A percentile compares a stretch with the other conserved stretches of the same genome.
These are phyloP conservation scores for Pseudolaguvia tuberculata DNA, from an alignment of 2,113 vertebrate genomes.

Conservation along the genomic window DNA sequence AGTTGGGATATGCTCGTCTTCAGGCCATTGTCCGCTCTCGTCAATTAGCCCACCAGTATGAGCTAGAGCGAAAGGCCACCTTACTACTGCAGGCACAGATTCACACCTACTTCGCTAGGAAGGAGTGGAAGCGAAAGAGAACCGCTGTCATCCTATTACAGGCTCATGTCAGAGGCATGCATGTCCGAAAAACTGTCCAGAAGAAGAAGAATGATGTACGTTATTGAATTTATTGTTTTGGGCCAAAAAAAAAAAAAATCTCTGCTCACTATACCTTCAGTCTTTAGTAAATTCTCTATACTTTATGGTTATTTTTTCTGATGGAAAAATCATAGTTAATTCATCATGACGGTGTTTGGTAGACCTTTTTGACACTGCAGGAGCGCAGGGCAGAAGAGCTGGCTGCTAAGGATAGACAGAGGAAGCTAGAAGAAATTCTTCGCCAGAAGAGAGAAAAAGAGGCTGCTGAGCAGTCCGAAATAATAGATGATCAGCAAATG, in stretches of 20 bases:
- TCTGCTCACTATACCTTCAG: not conserved
- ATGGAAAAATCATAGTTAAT: not conserved
- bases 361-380: slow-evolving; percentile 66
- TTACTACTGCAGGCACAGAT: slow-evolving; percentile 72
- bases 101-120: slow-evolving; percentile 75
- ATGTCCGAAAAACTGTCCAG: slow-evolving; percentile 65
- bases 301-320: not conserved
- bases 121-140: slow-evolving; percentile 66
- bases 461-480: slow-evolving; percentile 45
- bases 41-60: slow-evolving; percentile 69
- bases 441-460: slow-evolving; percentile 61
- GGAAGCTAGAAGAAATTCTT: slow-evolving; percentile 52
- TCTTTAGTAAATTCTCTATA: not conserved
- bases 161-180: slow-evolving; percentile 76
- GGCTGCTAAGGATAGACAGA: slow-evolving; percentile 55
- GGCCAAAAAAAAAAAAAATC: no score
- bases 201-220: slow-evolving; percentile 69
- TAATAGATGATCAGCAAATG: slow-evolving; percentile 77
- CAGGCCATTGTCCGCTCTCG: slow-evolving; percentile 78
- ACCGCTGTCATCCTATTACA: slow-evolving; percentile 78
- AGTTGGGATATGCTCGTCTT: slow-evolving; percentile 83
- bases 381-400: slow-evolving; percentile 57
- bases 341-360: slow-evolving; percentile 20
- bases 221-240: not conserved
- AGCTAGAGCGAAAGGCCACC: slow-evolving; percentile 56